Evolutionary conservation across 2,113 vertebrate genomes (phyloP), one percentile per base, ranked within the genome.

Genomic region (Chinchilla lanigera): DNA sequence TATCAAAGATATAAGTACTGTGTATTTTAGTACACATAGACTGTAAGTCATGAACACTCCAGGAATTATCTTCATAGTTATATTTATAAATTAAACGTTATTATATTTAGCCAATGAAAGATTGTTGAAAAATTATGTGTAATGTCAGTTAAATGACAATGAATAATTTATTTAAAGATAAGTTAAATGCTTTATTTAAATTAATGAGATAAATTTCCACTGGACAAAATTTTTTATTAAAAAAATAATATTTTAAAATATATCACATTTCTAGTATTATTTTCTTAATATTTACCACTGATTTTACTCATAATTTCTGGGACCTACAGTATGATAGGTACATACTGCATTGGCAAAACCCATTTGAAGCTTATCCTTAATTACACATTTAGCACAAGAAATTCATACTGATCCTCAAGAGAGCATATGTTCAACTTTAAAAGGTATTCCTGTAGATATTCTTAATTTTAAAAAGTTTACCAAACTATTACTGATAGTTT

Each of bases 371-470:
- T 98, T 97, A 97, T 97, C 86, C 38, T 98, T 95, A 95, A 97
- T 95, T 96, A 97, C 85, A 44, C 16, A 20, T 94, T 56, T 86
- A 97, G 90, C 96, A 60, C 58, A 97, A 98, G 98, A 99, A 99
- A 99, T 98, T 97, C 94, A 89, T 98, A 98, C 98, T 99, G 98
- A 99, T 99, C 98, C 98, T 98, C 52, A 98, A 97, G 97, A 98
- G 94, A 89, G 84, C 63, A 22, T 33, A 84, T 84, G 81, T 94
- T 90, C 82, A 97, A 75, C 56, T 93, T 93, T 86, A 67, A 91
- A 82, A 80, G 16, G 30, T 69, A 85, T 90, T 93, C 65, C 30
- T 89, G 6, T 52, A 96, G 33, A 19, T 87, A 63, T 93, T 96
- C 93, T 95, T 71, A 83, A 94, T 82, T 91, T 71, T 65, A 86